phyloP scores from a whole-genome alignment of 2,888 invertebrate species.

The Lomographa bimaculata region DNA sequence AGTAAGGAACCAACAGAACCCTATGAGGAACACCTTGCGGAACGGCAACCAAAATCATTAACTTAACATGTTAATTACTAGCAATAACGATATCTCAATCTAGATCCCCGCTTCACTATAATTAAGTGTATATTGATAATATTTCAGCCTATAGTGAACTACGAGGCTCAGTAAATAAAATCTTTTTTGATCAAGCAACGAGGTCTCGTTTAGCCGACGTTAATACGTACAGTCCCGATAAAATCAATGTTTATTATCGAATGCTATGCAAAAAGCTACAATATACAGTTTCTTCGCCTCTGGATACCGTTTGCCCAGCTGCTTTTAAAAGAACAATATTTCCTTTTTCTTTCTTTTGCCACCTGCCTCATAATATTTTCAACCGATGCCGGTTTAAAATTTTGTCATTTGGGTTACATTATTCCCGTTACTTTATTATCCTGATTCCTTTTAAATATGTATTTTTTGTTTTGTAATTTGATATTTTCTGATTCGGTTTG shows the following conservation, averaged over 20 bases:
- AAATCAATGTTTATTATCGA: slow-evolving; percentile 43
- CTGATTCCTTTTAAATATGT: no score
- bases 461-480: no score
- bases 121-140: slow-evolving; percentile 22
- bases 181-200: slow-evolving; percentile 3
- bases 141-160: background rate
- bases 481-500: no score
- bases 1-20: slow-evolving; percentile 1
- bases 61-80: slow-evolving; percentile 3
- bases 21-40: slow-evolving; percentile 3
- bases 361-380: background rate
- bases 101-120: slow-evolving; percentile 9
- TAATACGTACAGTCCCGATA: slow-evolving; percentile 42
- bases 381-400: no score
- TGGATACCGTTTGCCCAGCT: slow-evolving; percentile 1
- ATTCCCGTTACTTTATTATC: background rate
- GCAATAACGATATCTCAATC: slow-evolving; percentile 17
- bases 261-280: slow-evolving; percentile 21
- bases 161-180: slow-evolving; percentile 26
- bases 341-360: slow-evolving; percentile 1
- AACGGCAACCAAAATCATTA: slow-evolving; percentile 2
- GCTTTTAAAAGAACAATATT: slow-evolving; percentile 1
- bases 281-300: slow-evolving; percentile 4
- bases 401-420: no score
- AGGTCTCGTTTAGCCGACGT: slow-evolving; percentile 34